phyloP scores from a whole-genome alignment of 2,113 vertebrate species.

The Calyptomena viridis region DNA sequence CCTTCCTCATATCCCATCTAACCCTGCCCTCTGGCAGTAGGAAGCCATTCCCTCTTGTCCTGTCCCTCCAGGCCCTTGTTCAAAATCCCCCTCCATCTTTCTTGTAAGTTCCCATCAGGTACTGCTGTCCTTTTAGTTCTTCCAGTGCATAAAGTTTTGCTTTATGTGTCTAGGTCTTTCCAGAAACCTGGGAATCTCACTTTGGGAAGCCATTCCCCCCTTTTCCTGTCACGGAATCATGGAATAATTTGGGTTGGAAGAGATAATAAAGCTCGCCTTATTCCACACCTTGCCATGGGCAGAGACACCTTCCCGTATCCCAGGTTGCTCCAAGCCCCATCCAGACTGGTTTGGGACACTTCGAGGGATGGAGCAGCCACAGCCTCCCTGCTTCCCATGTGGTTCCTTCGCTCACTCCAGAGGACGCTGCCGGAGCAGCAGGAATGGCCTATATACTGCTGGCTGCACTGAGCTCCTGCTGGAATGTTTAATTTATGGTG shows the following conservation, averaged over 20 bases:
- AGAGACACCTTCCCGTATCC: neutral
- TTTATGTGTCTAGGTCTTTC: neutral
- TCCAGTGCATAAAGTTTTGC: neutral
- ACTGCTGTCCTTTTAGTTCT: neutral
- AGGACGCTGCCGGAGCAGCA: neutral
- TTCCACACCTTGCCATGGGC: neutral
- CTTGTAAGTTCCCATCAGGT: neutral
- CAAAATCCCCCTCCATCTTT: neutral
- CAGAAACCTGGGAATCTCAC: neutral
- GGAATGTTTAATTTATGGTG: neutral
- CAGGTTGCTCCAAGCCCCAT: too few relatives aligned
- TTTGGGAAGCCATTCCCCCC: neutral
- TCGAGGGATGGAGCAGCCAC: neutral
- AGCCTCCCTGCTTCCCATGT: neutral
- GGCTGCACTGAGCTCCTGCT: neutral
- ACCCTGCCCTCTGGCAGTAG: neutral
- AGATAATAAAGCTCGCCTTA: neutral
- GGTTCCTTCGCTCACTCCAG: accelerated
- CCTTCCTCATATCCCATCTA: neutral
- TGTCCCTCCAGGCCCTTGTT: neutral
- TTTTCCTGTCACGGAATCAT: neutral
- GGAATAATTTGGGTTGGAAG: neutral
- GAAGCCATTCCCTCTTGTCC: neutral
- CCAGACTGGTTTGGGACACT: too few relatives aligned
- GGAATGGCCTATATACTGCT: neutral